phyloP scores from a whole-genome alignment of 2,113 vertebrate species.

The rat (Rattus norvegicus) region DNA sequence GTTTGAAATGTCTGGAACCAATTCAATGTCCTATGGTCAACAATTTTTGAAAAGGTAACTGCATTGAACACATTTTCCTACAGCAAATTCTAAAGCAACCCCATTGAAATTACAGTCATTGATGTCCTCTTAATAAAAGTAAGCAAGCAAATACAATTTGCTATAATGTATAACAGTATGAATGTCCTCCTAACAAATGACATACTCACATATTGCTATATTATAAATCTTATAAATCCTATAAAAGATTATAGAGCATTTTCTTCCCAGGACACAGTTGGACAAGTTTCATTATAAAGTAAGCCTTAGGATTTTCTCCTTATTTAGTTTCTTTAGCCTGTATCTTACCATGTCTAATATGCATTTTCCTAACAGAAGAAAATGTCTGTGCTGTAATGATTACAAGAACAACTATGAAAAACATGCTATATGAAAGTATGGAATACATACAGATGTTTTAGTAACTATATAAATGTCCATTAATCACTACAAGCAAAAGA shows the following conservation, averaged over 20 bases:
- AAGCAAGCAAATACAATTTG: constrained; percentile 20
- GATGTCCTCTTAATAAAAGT: constrained; percentile 41
- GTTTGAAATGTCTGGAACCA: background rate
- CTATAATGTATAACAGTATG: background rate
- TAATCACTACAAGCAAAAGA: background rate
- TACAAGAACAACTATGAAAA: background rate
- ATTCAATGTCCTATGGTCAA: constrained; percentile 21
- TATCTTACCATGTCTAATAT: background rate
- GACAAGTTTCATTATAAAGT: background rate
- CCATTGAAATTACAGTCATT: constrained; percentile 15
- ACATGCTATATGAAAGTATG: background rate
- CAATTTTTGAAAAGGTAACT: constrained; percentile 21
- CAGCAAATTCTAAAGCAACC: constrained; percentile 1
- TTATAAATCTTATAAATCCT: background rate
- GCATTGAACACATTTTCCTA: background rate
- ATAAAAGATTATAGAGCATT: background rate
- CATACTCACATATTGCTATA: background rate
- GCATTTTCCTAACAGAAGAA: background rate
- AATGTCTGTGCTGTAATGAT: background rate
- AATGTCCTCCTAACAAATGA: background rate
- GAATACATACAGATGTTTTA: background rate
- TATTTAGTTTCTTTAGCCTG: background rate
- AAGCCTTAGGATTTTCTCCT: background rate
- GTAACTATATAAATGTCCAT: background rate
- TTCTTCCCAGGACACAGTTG: background rate